Evolutionary conservation across 2,797 vertebrate genomes (phyloP), one percentile per base, ranked within the genome.

Genomic region (Acrocephalus scirpaceus): DNA sequence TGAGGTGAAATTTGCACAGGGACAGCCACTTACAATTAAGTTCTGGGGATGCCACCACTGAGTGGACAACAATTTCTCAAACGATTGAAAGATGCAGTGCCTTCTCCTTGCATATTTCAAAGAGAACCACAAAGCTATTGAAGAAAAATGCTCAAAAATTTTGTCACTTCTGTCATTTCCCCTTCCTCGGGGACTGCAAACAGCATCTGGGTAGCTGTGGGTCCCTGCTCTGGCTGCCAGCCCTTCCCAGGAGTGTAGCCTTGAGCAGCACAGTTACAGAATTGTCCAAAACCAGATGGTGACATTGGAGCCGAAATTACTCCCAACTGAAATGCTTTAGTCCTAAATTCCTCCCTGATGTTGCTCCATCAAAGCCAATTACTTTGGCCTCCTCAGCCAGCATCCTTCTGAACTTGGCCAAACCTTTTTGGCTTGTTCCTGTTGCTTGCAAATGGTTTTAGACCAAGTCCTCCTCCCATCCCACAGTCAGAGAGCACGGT

Each of bases 301-400:
- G 86, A 62, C 88, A 88, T 65, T 22, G 69, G 79, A 95, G 62
- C n/a, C 0, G 13, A 67, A 83, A 81, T 82, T 66, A 73, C 90
- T 93, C 80, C 65, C 44, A 34, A 81, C 38, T 84, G 90, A 93
- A 94, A 70, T 27, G 25, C 22, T 79, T 93, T 73, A 90, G 73
- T 50, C 70, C 66, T 72, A 91, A 91, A 95, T 96, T 95, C 78
- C 75, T 94, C 93, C 93, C 86, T 83, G 69, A 94, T 90, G 85
- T 87, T 83, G 17, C 47, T 92, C 50, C 72, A 89, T 73, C 72
- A 92, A 89, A 96, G 71, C 27, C 86, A 92, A 74, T 77, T 86
- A 64, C 80, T 89, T 86, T 71, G 89, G n/a, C 36, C 66, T 91
- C 65, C 47, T 86, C 54, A 86, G 87, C 69, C 75, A 91, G 54